A percentile compares a stretch with the other conserved stretches of the same genome.
These are phyloP conservation scores for Stichodactyla mertensii DNA, from an alignment of 64 coral and sea anemone species.

Conservation along the genomic window DNA sequence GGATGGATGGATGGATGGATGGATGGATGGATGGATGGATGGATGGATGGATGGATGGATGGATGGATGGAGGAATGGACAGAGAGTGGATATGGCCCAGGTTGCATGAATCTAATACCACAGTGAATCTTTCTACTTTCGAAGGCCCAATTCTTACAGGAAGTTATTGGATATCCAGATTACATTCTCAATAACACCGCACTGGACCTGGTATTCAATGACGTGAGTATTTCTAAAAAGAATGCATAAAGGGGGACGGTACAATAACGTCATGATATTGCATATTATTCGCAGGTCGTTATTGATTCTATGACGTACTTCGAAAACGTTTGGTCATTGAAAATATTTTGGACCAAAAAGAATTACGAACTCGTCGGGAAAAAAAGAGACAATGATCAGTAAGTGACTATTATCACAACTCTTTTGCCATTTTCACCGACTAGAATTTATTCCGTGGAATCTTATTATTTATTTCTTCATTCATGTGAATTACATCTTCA, in stretches of 20 bases:
- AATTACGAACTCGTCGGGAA: not conserved
- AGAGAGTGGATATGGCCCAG: no score
- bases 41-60: no score
- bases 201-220: constrained; percentile 20
- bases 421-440: no score
- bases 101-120: not conserved
- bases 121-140: not conserved
- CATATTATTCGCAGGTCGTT: not conserved
- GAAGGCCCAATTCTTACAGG: constrained; percentile 34
- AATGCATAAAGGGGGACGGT: no score
- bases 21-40: no score
- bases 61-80: no score
- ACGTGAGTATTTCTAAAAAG: constrained; percentile 24
- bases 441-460: no score
- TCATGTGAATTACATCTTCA: not conserved
- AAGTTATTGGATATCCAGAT: constrained; percentile 57
- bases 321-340: constrained; percentile 5
- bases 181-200: constrained; percentile 28
- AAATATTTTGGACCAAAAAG: constrained; percentile 3
- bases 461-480: not conserved
- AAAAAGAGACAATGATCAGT: not conserved
- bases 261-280: no score
- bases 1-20: no score
- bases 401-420: not conserved
- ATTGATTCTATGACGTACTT: not conserved